Percentiles rank a stretch among this genome's conserved stretches.
phyloP scores from a whole-genome alignment of 2,888 invertebrate species.

The Drosophila falleni region DNA sequence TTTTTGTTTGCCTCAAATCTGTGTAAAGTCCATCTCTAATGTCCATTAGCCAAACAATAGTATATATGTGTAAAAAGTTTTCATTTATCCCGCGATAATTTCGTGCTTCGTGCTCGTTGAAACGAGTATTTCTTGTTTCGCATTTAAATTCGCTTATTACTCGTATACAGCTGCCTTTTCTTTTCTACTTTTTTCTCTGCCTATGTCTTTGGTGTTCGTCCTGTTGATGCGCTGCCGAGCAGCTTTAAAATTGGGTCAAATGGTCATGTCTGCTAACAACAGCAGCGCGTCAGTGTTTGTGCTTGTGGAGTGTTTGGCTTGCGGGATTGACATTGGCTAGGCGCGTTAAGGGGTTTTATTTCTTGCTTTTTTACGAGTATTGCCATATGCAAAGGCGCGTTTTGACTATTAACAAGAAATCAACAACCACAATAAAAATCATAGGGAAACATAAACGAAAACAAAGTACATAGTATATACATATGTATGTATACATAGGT shows the following conservation, averaged over 20 bases:
- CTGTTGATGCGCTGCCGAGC: conserved; percentile 54
- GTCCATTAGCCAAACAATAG: conserved; percentile 6
- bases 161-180: conserved; percentile 44
- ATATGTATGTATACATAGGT: neutral
- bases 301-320: conserved; percentile 15
- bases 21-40: conserved; percentile 12
- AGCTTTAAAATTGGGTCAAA: conserved; percentile 83
- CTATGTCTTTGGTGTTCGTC: conserved; percentile 18
- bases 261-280: conserved; percentile 81
- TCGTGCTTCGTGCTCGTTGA: conserved; percentile 48
- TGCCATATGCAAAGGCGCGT: conserved; percentile 61
- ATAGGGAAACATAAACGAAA: neutral
- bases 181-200: neutral
- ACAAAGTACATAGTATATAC: conserved; percentile 12
- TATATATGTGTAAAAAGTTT: conserved; percentile 23
- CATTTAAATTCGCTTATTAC: conserved; percentile 76
- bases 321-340: conserved; percentile 6
- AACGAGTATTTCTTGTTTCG: conserved; percentile 47
- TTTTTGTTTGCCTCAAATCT: conserved; percentile 53
- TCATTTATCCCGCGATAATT: conserved; percentile 51
- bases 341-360: conserved; percentile 10
- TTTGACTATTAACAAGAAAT: conserved; percentile 57
- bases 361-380: conserved; percentile 57
- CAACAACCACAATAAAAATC: conserved; percentile 5
- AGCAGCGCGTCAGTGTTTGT: conserved; percentile 35